phyloP scores from a whole-genome alignment of 2,888 invertebrate genomes.

The Caenorhabditis becei region DNA sequence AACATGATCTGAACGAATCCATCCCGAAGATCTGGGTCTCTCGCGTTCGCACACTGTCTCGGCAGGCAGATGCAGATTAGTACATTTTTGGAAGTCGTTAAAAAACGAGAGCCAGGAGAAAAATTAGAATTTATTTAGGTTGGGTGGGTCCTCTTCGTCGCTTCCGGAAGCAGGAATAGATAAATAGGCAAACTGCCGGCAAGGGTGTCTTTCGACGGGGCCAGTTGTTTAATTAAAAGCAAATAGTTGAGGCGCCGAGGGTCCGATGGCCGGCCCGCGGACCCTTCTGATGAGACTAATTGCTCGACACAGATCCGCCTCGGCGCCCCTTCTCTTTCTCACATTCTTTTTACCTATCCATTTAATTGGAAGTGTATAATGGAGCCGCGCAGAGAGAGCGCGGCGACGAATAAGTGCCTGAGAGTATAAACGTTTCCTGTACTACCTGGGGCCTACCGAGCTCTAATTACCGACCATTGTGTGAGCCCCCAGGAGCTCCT shows the following conservation, averaged over 20 bases:
- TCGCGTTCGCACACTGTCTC: background rate
- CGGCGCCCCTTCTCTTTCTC: background rate
- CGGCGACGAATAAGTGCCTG: conserved; percentile 20
- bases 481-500: conserved; percentile 13
- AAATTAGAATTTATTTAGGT: conserved; percentile 14
- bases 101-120: background rate
- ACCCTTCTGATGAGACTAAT: conserved; percentile 51
- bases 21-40: background rate
- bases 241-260: conserved; percentile 33
- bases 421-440: conserved; percentile 56
- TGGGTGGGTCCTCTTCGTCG: no score
- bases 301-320: conserved; percentile 24
- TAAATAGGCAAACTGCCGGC: conserved; percentile 7
- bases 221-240: conserved; percentile 56
- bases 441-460: conserved; percentile 18
- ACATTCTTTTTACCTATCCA: conserved; percentile 6
- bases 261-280: background rate
- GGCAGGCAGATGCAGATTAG: background rate
- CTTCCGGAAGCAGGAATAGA: conserved; percentile 13
- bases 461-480: conserved; percentile 53
- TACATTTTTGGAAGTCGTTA: background rate
- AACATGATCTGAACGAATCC: conserved; percentile 5
- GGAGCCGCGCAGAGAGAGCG: conserved; percentile 13
- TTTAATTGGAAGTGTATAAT: conserved; percentile 16
- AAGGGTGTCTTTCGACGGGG: background rate